A percentile compares a stretch with the other conserved stretches of the same genome.
These are phyloP conservation scores for Callithrix jacchus DNA, from an alignment of 2,113 vertebrate genomes.

Conservation along the genomic window DNA sequence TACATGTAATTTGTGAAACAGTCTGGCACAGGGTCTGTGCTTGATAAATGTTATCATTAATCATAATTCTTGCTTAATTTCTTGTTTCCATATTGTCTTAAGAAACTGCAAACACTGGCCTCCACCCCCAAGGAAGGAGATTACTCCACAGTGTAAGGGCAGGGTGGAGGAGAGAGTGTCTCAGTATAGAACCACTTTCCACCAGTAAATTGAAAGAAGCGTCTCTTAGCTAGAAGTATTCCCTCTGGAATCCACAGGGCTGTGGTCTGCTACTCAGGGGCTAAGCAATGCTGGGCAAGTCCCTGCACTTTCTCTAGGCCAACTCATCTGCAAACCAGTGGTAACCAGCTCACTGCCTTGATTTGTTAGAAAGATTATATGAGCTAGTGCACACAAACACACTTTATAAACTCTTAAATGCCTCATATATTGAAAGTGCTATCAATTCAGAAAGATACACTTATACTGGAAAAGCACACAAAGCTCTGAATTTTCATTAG, in stretches of 20 bases:
- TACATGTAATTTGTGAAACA: neutral
- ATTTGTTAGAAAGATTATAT: neutral
- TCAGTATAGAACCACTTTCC: neutral
- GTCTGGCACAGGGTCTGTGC: neutral
- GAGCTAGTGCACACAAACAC: neutral
- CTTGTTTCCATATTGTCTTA: neutral
- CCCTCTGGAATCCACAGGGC: neutral
- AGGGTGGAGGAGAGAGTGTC: fast-evolving
- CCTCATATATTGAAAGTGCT: neutral
- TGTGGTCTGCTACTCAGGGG: neutral
- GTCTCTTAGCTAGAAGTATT: neutral
- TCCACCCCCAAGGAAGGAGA: neutral
- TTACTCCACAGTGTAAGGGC: neutral
- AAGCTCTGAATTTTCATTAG: neutral
- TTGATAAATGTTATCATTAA: neutral
- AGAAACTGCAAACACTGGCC: neutral
- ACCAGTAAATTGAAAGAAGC: neutral
- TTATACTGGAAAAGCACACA: neutral
- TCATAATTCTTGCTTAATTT: neutral
- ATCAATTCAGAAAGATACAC: neutral
- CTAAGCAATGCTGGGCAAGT: neutral
- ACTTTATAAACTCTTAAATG: neutral
- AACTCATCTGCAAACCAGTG: neutral
- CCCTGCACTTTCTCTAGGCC: neutral
- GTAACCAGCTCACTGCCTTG: neutral